Conservation (phyloP, 2,888 invertebrate species). For the Tanytarsus gracilentus region DNA sequence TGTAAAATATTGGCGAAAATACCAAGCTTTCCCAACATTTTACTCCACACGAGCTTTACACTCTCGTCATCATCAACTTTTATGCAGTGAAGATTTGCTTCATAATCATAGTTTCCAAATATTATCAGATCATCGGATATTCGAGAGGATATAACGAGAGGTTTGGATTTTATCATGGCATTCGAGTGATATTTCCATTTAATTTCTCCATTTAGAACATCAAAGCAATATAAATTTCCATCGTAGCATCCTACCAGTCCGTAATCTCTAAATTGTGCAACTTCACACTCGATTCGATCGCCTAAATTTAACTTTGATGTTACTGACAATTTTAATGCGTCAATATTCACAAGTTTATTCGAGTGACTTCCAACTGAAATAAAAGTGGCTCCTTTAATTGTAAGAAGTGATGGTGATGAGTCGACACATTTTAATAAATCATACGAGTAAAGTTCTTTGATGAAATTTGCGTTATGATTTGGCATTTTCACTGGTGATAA, state of each 20-base stretch:
- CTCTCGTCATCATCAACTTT: constrained; percentile 33
- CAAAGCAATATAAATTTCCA: constrained; percentile 59
- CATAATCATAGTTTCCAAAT: constrained; percentile 46
- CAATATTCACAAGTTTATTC: constrained; percentile 54
- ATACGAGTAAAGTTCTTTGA: constrained; percentile 37
- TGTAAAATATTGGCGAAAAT: constrained; percentile 46
- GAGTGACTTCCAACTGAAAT: constrained; percentile 66
- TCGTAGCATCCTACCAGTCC: constrained; percentile 72
- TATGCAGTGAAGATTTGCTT: constrained; percentile 37
- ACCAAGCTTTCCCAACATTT: constrained; percentile 43
- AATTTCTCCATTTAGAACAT: constrained; percentile 46
- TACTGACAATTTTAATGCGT: constrained; percentile 47
- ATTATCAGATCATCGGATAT: constrained; percentile 56
- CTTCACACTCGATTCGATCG: constrained; percentile 64
- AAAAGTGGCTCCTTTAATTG: constrained; percentile 37
- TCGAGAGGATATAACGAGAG: too few species aligned
- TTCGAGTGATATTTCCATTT: constrained; percentile 51
- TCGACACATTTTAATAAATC: constrained; percentile 74
- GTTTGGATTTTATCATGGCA: constrained; percentile 40
- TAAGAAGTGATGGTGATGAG: constrained; percentile 57
- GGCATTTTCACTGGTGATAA: too few species aligned
- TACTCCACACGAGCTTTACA: constrained; percentile 35
- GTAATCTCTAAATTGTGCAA: constrained; percentile 43
- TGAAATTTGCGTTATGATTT: too few species aligned
- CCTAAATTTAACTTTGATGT: constrained; percentile 48